Evolutionary conservation across 2,797 vertebrate genomes (phyloP).

Genomic region (Salmo trutta): DNA sequence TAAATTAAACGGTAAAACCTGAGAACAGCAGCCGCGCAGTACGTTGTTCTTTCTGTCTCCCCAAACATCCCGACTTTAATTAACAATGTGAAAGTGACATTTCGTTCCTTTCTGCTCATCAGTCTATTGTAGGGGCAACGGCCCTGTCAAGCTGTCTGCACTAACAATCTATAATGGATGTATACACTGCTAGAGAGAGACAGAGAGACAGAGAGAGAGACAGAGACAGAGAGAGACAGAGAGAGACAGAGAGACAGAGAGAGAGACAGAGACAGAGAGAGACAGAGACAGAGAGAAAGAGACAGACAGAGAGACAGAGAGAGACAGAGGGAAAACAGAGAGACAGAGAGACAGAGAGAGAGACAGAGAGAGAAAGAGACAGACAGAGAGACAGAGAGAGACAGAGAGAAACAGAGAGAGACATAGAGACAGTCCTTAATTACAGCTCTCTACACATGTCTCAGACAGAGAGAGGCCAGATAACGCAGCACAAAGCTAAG

Average conservation of each 20-base stretch:
- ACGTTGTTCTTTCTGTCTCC: slow-evolving; percentile 28
- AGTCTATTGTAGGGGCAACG: slow-evolving; percentile 64
- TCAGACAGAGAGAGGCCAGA: slow-evolving; percentile 38
- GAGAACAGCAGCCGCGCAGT: slow-evolving; percentile 50
- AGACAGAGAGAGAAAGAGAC: too few relatives aligned
- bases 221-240: too few relatives aligned
- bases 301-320: too few relatives aligned
- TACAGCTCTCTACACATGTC: slow-evolving; percentile 41
- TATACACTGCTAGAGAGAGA: not conserved
- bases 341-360: too few relatives aligned
- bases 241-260: too few relatives aligned
- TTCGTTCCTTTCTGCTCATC: slow-evolving; percentile 59
- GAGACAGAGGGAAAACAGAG: too few relatives aligned
- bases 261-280: too few relatives aligned
- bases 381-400: too few relatives aligned
- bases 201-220: too few relatives aligned
- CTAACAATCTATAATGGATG: slow-evolving; percentile 61
- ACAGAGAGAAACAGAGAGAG: not conserved
- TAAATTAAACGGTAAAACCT: slow-evolving; percentile 37
- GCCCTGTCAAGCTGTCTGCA: slow-evolving; percentile 54
- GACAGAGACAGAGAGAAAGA: too few relatives aligned
- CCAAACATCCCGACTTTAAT: slow-evolving; percentile 58
- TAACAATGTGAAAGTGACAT: slow-evolving; percentile 64
- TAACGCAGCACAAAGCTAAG: slow-evolving; percentile 47
- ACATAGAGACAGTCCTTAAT: not conserved